These are phyloP conservation scores for Aelia acuminata DNA, from an alignment of 2,888 invertebrate species.

Conservation along the genomic window DNA sequence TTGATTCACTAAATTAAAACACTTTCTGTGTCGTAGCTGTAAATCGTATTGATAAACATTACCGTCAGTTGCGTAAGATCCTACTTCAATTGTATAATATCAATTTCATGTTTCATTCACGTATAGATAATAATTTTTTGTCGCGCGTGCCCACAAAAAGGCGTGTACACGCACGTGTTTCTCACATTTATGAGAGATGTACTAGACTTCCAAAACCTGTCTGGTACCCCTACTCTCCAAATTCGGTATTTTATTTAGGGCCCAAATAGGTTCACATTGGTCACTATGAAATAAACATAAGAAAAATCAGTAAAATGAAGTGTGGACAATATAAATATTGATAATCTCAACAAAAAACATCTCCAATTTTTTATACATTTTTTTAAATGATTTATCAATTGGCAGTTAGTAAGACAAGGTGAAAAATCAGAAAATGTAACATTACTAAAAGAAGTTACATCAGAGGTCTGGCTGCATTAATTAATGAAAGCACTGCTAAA, in stretches of 20 bases:
- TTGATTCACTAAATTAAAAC: not conserved
- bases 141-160: not conserved
- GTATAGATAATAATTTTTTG: not conserved
- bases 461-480: no score
- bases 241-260: not conserved
- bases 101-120: not conserved
- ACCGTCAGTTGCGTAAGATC: not conserved
- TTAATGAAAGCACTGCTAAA: no score
- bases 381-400: no score
- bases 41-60: conserved; percentile 17
- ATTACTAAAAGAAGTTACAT: no score
- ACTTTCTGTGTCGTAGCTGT: conserved; percentile 23
- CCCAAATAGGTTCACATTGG: not conserved
- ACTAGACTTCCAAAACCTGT: not conserved
- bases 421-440: no score
- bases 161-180: not conserved
- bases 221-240: not conserved
- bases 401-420: no score
- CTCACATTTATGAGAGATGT: not conserved
- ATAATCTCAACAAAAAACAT: not conserved
- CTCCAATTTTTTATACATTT: not conserved
- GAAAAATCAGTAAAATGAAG: not conserved
- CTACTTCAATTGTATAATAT: not conserved
- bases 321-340: not conserved
- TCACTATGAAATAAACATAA: not conserved